Evolutionary conservation across 2,113 vertebrate genomes (phyloP), one percentile per base, ranked within the genome.

Genomic region (Collichthys lucidus): DNA sequence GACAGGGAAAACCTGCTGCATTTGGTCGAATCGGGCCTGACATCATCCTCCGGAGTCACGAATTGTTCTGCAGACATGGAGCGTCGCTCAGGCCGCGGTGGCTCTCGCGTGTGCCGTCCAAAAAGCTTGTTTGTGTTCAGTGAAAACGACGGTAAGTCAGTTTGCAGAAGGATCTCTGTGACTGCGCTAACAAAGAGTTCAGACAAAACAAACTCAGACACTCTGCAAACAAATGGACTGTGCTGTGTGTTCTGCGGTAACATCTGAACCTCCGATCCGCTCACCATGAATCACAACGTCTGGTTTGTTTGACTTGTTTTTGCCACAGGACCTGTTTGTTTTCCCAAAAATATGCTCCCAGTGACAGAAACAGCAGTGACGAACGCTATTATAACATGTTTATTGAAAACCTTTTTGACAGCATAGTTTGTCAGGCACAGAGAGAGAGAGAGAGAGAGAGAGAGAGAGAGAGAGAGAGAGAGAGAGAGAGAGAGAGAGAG

Each of bases 371-470:
- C 72, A 5, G 19, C 57, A 11, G n/a, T 35, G 79, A 91, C 84
- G 52, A 91, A 85, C 70, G 76, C 86, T 92, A 90, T 87, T 94
- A 83, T 92, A 91, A 94, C 93, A 94, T 94, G 94, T 96, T 95
- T 94, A 91, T 96, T 95, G 82, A 91, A 94, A 93, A 94, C 71
- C 82, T 80, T 94, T 94, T 0, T 76, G 87, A 95, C 92, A 94
- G 94, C 92, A 89, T 82, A 92, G 80, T 88, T 92, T 86, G 91
- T 92, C 87, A 95, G 95, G 92, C 92, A 94, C 87, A 86, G 53
- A 63, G 60, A 78, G 69, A 83, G n/a, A 74, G 67, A 82, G 47
- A 74, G 7, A 46, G 50, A 83, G 73, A 73, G 76, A 61, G 59
- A 74, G 69, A 47, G 29, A 73, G 63, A 80, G 35, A 70, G 42